Percentiles rank a stretch among this genome's conserved stretches.
phyloP scores from a whole-genome alignment of 2,888 invertebrate species.

The Drosophila algonquin region DNA sequence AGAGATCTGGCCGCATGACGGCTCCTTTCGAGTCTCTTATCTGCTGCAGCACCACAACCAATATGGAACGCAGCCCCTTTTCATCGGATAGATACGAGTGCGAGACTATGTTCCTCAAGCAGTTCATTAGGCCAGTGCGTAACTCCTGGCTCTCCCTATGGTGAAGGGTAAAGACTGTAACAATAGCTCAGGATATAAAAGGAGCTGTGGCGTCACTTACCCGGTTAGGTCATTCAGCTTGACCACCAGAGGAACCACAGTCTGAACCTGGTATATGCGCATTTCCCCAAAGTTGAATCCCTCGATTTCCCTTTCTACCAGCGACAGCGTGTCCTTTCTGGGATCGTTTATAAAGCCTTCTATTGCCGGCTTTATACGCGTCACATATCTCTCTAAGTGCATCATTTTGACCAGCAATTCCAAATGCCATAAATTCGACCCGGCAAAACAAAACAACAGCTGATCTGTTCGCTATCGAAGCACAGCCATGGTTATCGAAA shows the following conservation, averaged over 20 bases:
- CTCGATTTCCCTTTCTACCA: slow-evolving; percentile 70
- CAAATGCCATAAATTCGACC: slow-evolving; percentile 6
- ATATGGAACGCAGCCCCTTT: slow-evolving; percentile 78
- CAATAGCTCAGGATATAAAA: not conserved
- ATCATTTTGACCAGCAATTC: slow-evolving; percentile 55
- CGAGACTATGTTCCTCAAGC: slow-evolving; percentile 74
- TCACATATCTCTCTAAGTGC: slow-evolving; percentile 76
- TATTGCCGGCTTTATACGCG: slow-evolving; percentile 78
- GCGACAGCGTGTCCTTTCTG: slow-evolving; percentile 63
- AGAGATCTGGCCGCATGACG: slow-evolving; percentile 65
- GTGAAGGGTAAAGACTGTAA: not conserved
- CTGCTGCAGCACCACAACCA: slow-evolving; percentile 79
- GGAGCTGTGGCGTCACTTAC: slow-evolving; percentile 52
- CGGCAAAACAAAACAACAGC: slow-evolving; percentile 46
- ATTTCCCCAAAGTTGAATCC: slow-evolving; percentile 76
- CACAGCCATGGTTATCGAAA: too few relatives aligned
- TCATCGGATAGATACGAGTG: slow-evolving; percentile 78
- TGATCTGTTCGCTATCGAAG: slow-evolving; percentile 12
- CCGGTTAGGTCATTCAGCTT: slow-evolving; percentile 80
- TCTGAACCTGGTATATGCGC: slow-evolving; percentile 79
- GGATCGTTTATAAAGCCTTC: slow-evolving; percentile 78
- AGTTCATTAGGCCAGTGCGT: slow-evolving; percentile 76
- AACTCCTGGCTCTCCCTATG: slow-evolving; percentile 79
- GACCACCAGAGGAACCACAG: slow-evolving; percentile 80
- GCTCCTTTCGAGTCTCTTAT: slow-evolving; percentile 74